Evolutionary conservation across 2,113 vertebrate species (phyloP).

Genomic region (Corvus hawaiiensis): DNA sequence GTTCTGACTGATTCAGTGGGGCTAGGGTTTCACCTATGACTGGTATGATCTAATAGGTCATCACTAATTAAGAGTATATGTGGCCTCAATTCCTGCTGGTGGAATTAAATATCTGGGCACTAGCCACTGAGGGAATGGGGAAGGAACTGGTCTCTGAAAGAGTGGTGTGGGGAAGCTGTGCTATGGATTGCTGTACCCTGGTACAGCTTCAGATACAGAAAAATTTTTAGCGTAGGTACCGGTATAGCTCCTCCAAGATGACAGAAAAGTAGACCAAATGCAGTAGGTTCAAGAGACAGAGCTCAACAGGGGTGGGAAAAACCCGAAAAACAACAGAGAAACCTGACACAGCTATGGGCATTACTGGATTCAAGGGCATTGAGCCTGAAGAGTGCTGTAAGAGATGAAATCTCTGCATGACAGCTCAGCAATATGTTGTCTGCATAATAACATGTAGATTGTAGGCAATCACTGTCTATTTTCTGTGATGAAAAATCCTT

Average conservation of each 20-base stretch:
- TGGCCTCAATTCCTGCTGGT: neutral
- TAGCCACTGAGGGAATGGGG: neutral
- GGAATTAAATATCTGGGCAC: neutral
- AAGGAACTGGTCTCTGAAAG: neutral
- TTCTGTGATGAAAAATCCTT: neutral
- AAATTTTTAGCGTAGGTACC: neutral
- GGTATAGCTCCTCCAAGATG: neutral
- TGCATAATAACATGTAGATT: neutral
- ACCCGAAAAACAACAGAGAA: fast-evolving
- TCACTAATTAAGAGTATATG: slow-evolving; percentile 12
- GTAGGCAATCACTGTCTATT: neutral
- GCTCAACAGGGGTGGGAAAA: neutral
- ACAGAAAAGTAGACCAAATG: neutral
- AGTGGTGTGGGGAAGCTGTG: neutral
- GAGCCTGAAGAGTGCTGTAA: neutral
- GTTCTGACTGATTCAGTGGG: slow-evolving; percentile 29
- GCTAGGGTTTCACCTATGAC: slow-evolving; percentile 30
- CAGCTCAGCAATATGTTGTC: neutral
- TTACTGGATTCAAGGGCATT: neutral
- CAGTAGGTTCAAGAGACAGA: neutral
- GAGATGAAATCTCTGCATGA: neutral
- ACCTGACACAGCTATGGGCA: neutral
- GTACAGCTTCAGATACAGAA: neutral
- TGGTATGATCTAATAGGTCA: slow-evolving; percentile 18
- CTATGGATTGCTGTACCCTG: neutral